Evolutionary conservation across 2,113 vertebrate genomes (phyloP), one percentile per base, ranked within the genome.

Genomic region (Mixornis gularis): DNA sequence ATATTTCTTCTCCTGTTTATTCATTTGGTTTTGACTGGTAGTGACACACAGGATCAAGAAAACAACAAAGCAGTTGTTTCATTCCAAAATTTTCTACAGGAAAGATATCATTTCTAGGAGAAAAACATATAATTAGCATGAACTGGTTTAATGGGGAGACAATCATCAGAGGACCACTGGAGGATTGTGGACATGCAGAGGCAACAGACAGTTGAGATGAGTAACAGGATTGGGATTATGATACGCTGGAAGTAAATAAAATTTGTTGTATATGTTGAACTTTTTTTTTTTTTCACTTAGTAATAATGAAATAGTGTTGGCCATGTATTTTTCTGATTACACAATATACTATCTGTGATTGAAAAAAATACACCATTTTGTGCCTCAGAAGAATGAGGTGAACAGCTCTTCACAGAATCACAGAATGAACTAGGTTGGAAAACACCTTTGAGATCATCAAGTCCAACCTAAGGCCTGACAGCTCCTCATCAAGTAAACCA

Each of bases 211-310:
- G 10, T 8, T 44, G 32, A 70, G 29, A 24, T 40, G 8, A 59
- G 3, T 40, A 76, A 71, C 16, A 46, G 10, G 10, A 38, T 2
- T 68, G 30, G n/a, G 20, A 59, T 29, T 46, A 34, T 21, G 11
- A 55, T 43, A 46, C 0, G 0, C 8, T 68, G 43, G 17, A 93
- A 66, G 4, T 49, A 59, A 79, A 18, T 0, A n/a, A 19, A 63
- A 29, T 41, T 53, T 74, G 13, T 58, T 43, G 12, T 25, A 64
- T 7, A 51, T 9, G 7, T 21, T 58, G 29, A 49, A 69, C 18
- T 9, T 43, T 62, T 14, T 58, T 65, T 56, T 51, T 51, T 55
- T 49, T 71, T 26, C 32, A 59, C 10, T 71, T 71, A 64, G 7
- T 30, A 76, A 44, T 51, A 8, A 72, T 12, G 9, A 68, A 79